Conservation (phyloP, 2,797 vertebrate genomes). For the Cottoperca gobio region DNA sequence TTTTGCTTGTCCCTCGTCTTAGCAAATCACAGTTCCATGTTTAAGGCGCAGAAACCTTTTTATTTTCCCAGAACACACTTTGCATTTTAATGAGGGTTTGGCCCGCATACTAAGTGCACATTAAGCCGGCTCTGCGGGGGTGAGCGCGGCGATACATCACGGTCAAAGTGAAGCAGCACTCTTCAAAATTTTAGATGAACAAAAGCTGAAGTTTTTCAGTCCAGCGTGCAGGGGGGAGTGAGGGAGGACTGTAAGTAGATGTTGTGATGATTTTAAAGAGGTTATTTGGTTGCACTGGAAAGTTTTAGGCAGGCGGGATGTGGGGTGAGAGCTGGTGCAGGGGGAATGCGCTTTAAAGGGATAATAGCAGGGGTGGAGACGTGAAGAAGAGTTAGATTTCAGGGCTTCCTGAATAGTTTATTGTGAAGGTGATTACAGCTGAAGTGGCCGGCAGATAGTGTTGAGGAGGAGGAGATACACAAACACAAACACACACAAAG, state of each 20-base stretch:
- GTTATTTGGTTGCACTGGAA: conserved; percentile 47
- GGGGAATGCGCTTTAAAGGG: conserved; percentile 24
- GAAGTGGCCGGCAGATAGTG: conserved; percentile 26
- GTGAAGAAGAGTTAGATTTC: conserved; percentile 47
- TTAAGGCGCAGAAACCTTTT: conserved; percentile 54
- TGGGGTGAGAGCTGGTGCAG: conserved; percentile 4
- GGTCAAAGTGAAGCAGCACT: conserved; percentile 70
- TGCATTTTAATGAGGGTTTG: conserved; percentile 80
- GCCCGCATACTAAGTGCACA: conserved; percentile 81
- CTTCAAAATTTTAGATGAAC: conserved; percentile 75
- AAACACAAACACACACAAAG: neutral
- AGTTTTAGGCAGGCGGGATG: conserved; percentile 34
- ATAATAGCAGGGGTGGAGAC: conserved; percentile 45
- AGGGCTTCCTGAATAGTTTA: conserved; percentile 64
- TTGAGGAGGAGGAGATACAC: conserved; percentile 12
- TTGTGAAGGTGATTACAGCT: conserved; percentile 52
- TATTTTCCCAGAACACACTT: conserved; percentile 70
- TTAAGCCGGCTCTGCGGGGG: conserved; percentile 72
- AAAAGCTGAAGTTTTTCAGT: conserved; percentile 65
- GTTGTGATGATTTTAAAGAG: conserved; percentile 57
- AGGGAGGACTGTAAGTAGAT: conserved; percentile 33
- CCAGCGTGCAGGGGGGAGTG: neutral
- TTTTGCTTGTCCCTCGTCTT: conserved; percentile 61
- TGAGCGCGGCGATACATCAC: conserved; percentile 70
- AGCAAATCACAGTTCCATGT: conserved; percentile 81